These are phyloP conservation scores for Heliothis virescens DNA, from an alignment of 1,140 invertebrate genomes.

Conservation along the genomic window DNA sequence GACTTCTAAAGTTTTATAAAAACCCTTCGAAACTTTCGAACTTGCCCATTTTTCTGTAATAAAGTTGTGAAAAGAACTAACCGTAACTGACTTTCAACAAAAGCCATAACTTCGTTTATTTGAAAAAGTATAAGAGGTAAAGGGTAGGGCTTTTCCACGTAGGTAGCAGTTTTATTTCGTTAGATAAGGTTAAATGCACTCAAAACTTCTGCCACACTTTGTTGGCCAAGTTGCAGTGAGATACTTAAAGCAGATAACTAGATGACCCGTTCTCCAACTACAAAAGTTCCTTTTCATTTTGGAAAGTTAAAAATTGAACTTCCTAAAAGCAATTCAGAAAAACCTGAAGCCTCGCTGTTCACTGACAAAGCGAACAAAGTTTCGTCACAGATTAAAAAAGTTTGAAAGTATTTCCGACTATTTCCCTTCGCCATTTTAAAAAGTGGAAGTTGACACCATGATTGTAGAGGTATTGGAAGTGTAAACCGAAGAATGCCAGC, in stretches of 20 bases:
- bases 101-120: constrained; percentile 12
- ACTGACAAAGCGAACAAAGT: constrained; percentile 55
- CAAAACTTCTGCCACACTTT: not conserved
- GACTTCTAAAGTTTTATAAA: not conserved
- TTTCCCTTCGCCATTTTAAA: constrained; percentile 48
- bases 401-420: constrained; percentile 61
- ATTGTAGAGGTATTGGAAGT: constrained; percentile 42
- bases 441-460: constrained; percentile 29
- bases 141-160: not conserved
- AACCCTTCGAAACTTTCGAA: constrained; percentile 24
- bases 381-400: constrained; percentile 69
- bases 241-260: constrained; percentile 34
- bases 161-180: not conserved
- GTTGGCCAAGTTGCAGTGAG: constrained; percentile 14
- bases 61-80: constrained; percentile 10
- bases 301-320: constrained; percentile 64
- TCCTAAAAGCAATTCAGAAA: constrained; percentile 58
- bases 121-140: not conserved
- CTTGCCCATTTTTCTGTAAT: not conserved
- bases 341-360: constrained; percentile 56
- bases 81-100: constrained; percentile 3
- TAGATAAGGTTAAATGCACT: constrained; percentile 1
- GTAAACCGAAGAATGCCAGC: constrained; percentile 37
- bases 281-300: constrained; percentile 59
- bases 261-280: constrained; percentile 50